Evolutionary conservation across 30 jellyfish, hydroid and myxozoan species (phyloP), one percentile per base, ranked within the genome.

Genomic region (Aurelia coerulea): DNA sequence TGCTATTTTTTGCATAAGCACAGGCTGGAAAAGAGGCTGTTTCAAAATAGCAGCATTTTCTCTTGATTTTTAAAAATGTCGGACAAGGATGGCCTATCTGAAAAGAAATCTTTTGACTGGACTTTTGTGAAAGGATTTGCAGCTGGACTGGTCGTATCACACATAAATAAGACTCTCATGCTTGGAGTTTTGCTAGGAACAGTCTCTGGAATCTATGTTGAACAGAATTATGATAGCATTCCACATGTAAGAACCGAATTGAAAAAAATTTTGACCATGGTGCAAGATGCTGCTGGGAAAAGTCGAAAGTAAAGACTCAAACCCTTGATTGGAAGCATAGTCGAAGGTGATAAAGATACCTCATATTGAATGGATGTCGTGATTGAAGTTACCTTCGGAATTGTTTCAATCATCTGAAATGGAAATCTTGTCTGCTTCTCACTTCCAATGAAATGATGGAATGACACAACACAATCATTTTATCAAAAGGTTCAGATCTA

Each of bases 41-140:
- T 46, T 46, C 56, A 46, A 46, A 46, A 46, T 46, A 46, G 14
- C 56, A 46, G 56, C 56, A 4, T 46, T 46, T 46, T 8, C 5
- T 6, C 50, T 39, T 39, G 5, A 39, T 46, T 46, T 7, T 46
- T 42, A 3, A 83, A 83, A 8, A 75, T 76, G 89, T 81, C 90
- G 65, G 90, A 70, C 66, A 85, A 56, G 13, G 76, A 46, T 3
- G 51, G 69, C 56, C 56, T 46, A 4, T 46, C 56, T 46, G 87
- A 51, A 1, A 76, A 77, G 87, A 78, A 62, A 63, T 49, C 65
- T 19, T 87, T 87, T 78, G 90, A 87, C 41, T 87, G 96, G 96
- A 87, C 84, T 12, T 78, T 87, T 53, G 90, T 77, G 73, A 87
- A 87, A 71, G 96, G 96, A 52, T 87, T 87, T 49, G 81, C 96